Base-by-base conservation (phyloP, 2,113 vertebrate genomes). In the Cavia aperea region DNA sequence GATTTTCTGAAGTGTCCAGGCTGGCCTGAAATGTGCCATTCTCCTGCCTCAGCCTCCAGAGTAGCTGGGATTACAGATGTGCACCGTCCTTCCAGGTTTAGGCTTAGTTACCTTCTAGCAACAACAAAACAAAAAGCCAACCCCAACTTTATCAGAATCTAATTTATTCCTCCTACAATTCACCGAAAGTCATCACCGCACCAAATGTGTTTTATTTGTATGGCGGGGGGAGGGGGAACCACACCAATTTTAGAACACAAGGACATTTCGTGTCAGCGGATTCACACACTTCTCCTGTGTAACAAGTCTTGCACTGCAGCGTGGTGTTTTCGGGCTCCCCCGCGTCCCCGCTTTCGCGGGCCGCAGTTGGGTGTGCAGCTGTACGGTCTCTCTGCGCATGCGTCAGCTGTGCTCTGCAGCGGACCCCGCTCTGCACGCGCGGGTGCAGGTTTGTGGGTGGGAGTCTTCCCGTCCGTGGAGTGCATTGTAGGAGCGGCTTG, bases 391-490 rank as follows among this genome's bases (percentile, higher is more conserved):
- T 14, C 7, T 24, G 26, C 1, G 15, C 10, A 0, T 49, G 63
- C 16, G 12, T 5, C 63, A 1, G 58, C 4, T 0, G 33, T 79
- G 63, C 79, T 31, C 9, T 66, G 49, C 36, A 33, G 19, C 75
- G 39, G 39, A 51, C 51, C 29, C 43, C 43, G 2, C 31, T 39
- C 14, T 3, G 73, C 81, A 26, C n/a, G 46, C 49, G 58, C 5
- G 6, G 15, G 8, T 39, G 16, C 19, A 21, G 5, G 18, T 7
- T 75, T 81, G 31, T 49, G 10, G n/a, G 73, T 13, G 18, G 54
- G 51, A 39, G 33, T 60, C 81, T 91, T 92, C 31, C 4, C 49
- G 89, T 77, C 90, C 89, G 79, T 62, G 39, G 33, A n/a, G 58
- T 29, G 3, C 46, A 24, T 11, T 31, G 58, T 75, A 46, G 54